Base-by-base conservation (phyloP, 2,888 invertebrate genomes). In the Nomada fabriciana region DNA sequence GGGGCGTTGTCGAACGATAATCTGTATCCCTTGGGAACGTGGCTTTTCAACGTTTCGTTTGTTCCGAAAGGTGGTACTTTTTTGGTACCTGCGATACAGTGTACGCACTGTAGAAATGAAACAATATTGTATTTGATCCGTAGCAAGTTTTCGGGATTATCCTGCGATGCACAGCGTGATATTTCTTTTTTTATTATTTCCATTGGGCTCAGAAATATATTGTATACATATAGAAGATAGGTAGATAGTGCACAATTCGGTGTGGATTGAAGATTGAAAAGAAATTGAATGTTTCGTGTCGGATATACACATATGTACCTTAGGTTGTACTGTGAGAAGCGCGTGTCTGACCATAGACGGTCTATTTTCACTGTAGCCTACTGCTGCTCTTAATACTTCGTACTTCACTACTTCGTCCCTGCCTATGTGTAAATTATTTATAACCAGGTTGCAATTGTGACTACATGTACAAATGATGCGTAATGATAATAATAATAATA, bases 321-420 rank as follows among this genome's bases (percentile, higher is more conserved):
- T 57, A 57, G 0, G 13, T 29, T 15, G 3, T 11, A 53, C 15
- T 7, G 36, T 36, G 25, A 3, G 15, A 18, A 10, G 11, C 23
- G 4, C 1, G 9, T 36, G 72, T 57, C 72, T 64, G 72, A 64
- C 47, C n/a, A 64, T 4, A 55, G 15, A 23, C 47, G 1, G 47
- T 7, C 23, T 13, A 7, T 7, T 73, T 57, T n/a, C 36, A 73
- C 65, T 73, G 55, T 5, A 20, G 29, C 9, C 18, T 29, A 13
- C 13, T 9, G 4, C 11, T 15, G 47, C 13, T 11, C 47, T 11
- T 47, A 47, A 47, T 43, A n/a, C 23, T 18, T 20, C 7, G 11
- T 3, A 20, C 3, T 64, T 15, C 11, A 9, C 0, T 10, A 18
- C 29, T n/a, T 18, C 50, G 47, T 61, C 20, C 3, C 47, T 15